These are phyloP conservation scores for Caenorhabditis panamensis DNA, from an alignment of 2,888 invertebrate genomes.

Conservation along the genomic window DNA sequence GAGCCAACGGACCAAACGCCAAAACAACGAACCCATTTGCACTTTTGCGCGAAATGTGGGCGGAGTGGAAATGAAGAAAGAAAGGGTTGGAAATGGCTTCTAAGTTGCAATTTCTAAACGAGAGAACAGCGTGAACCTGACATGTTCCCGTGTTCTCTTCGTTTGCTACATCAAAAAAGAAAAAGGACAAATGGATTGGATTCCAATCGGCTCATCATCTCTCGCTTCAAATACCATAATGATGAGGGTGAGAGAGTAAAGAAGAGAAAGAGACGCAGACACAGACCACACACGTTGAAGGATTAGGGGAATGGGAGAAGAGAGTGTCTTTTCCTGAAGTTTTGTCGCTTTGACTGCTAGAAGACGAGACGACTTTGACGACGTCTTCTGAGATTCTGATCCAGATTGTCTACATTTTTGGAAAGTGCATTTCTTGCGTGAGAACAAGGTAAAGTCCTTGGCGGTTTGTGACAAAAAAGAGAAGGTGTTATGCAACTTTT, in stretches of 20 bases:
- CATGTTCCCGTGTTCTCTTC: no score
- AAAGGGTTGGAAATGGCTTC: not conserved
- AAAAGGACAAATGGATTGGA: slow-evolving; percentile 60
- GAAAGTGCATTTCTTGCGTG: no score
- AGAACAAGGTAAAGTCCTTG: no score
- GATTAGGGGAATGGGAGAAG: slow-evolving; percentile 26
- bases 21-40: slow-evolving; percentile 20
- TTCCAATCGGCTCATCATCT: slow-evolving; percentile 61
- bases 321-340: no score
- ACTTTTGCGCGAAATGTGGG: slow-evolving; percentile 39
- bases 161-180: not conserved
- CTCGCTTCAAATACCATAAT: slow-evolving; percentile 60
- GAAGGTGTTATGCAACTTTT: not conserved
- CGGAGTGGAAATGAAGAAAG: not conserved
- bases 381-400: not conserved
- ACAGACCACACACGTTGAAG: slow-evolving; percentile 57
- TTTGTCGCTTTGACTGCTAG: no score
- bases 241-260: slow-evolving; percentile 28
- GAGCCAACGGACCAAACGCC: not conserved
- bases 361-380: no score
- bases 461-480: no score
- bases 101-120: not conserved
- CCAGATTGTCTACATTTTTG: no score
- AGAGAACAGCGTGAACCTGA: no score
- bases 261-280: slow-evolving; percentile 8